Percentiles rank a stretch among this genome's conserved stretches.
Conservation (phyloP, 2,888 invertebrate genomes). For the Athalia circularis region DNA sequence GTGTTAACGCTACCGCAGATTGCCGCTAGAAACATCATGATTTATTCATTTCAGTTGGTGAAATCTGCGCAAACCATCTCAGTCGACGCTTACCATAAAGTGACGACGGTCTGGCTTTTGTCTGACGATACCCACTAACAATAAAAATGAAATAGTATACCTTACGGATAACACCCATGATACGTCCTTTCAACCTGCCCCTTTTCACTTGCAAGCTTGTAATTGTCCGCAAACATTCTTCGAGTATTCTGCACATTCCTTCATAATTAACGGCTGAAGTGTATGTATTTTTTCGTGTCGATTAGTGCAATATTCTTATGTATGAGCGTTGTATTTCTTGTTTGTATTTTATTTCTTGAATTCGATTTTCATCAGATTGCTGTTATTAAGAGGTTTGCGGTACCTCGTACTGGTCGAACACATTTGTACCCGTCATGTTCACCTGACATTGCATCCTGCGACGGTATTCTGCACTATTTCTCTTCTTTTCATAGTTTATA, state of each 20-base stretch:
- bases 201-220: neutral
- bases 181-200: neutral
- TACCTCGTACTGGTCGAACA: neutral
- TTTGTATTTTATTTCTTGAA: neutral
- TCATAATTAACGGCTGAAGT: no score
- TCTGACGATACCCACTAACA: conserved; percentile 6
- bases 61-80: conserved; percentile 23
- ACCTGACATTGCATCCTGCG: conserved; percentile 3
- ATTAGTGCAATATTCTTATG: no score
- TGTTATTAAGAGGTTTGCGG: neutral
- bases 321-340: neutral
- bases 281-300: no score
- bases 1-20: conserved; percentile 1
- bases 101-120: conserved; percentile 29
- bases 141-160: conserved; percentile 17
- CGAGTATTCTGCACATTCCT: no score
- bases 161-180: neutral
- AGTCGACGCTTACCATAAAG: conserved; percentile 3
- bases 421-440: conserved; percentile 17
- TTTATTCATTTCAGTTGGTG: conserved; percentile 9
- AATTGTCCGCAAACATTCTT: neutral
- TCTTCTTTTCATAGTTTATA: conserved; percentile 19
- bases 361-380: neutral
- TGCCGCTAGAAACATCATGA: conserved; percentile 15
- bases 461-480: neutral